A percentile compares a stretch with the other conserved stretches of the same genome.
Evolutionary conservation across 2,113 vertebrate species (phyloP).

Genomic region (Eudyptes chrysolophus): DNA sequence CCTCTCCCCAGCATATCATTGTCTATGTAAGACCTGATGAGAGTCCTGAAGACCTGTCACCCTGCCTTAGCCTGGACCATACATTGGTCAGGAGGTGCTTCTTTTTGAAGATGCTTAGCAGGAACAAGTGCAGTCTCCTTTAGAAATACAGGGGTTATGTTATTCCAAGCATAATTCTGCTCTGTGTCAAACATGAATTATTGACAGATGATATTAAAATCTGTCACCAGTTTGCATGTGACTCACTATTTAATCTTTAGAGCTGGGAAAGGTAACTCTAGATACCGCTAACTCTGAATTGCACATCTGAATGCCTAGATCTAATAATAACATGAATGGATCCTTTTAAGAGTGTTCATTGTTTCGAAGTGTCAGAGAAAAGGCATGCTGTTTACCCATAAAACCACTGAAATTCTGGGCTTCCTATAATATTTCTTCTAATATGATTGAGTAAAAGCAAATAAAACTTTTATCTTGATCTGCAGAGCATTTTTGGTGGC

Average conservation of each 20-base stretch:
- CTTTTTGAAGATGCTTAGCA: background rate
- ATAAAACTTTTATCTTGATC: background rate
- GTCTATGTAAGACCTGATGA: background rate
- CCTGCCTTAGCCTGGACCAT: accelerated
- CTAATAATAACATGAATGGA: background rate
- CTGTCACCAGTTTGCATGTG: background rate
- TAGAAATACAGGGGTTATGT: background rate
- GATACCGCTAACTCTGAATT: background rate
- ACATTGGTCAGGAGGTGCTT: background rate
- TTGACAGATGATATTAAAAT: background rate
- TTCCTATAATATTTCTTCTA: background rate
- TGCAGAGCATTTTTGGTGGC: background rate
- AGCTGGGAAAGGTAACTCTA: background rate
- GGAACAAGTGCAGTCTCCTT: no score
- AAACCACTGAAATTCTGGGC: background rate
- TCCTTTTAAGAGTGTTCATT: background rate
- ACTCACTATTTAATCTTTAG: background rate
- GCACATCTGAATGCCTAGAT: background rate
- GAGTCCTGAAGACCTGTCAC: background rate
- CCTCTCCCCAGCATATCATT: background rate
- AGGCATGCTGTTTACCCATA: background rate
- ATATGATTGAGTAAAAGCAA: background rate
- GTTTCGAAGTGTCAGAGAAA: background rate
- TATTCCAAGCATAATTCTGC: background rate
- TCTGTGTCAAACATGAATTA: background rate